These are phyloP conservation scores for Lepisosteus osseus DNA, from an alignment of 2,113 vertebrate species.

Conservation along the genomic window DNA sequence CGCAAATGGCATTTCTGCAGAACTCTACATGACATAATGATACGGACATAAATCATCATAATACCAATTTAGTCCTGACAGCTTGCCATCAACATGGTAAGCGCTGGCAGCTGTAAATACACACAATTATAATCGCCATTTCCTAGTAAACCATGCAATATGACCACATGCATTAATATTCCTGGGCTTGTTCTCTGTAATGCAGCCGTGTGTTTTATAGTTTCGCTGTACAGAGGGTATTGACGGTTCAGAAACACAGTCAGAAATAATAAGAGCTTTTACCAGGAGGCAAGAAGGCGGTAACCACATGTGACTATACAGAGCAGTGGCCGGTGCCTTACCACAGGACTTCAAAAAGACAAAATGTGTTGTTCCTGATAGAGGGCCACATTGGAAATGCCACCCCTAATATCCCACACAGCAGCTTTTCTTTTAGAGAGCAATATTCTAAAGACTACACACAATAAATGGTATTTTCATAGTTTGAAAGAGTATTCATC, in stretches of 20 bases:
- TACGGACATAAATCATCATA: conserved; percentile 21
- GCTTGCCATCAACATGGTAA: conserved; percentile 23
- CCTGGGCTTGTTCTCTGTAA: conserved; percentile 15
- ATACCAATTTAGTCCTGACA: conserved; percentile 20
- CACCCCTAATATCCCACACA: too few relatives aligned
- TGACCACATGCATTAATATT: conserved; percentile 18
- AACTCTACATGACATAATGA: conserved; percentile 13
- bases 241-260: conserved; percentile 1
- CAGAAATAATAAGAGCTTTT: neutral
- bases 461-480: too few relatives aligned
- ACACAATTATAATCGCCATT: conserved; percentile 29
- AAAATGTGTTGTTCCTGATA: too few relatives aligned
- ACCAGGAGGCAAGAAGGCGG: neutral
- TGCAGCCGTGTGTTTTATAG: conserved; percentile 10
- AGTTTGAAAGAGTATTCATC: too few relatives aligned
- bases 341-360: too few relatives aligned
- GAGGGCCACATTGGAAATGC: too few relatives aligned
- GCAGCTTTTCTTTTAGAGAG: too few relatives aligned
- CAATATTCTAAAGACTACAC: too few relatives aligned
- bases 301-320: too few relatives aligned
- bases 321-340: too few relatives aligned
- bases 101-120: conserved; percentile 25
- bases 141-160: conserved; percentile 21
- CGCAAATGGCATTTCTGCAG: conserved; percentile 21
- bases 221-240: conserved; percentile 6